These are phyloP conservation scores for Synaphobranchus kaupii DNA, from an alignment of 2,797 vertebrate species.

Conservation along the genomic window DNA sequence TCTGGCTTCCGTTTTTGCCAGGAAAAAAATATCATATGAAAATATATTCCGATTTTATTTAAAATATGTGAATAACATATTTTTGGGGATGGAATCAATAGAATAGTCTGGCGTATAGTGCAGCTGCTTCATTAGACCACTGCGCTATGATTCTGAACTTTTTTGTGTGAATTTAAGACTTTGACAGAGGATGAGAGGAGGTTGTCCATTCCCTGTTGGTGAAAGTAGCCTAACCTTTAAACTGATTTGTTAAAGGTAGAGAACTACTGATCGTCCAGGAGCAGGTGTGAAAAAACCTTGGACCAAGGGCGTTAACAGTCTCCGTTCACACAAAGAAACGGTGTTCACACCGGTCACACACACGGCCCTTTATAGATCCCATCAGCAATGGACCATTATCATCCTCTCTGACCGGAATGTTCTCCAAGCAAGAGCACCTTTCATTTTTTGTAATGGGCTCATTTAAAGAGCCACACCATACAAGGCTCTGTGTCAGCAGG, in stretches of 20 bases:
- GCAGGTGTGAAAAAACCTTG: neutral
- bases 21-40: neutral
- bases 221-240: neutral
- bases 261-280: neutral
- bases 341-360: neutral
- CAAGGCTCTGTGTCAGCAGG: neutral
- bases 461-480: neutral
- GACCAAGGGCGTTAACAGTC: neutral
- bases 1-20: neutral
- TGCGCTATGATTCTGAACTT: neutral
- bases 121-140: neutral
- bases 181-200: neutral
- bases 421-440: neutral
- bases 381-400: neutral
- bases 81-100: neutral
- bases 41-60: neutral
- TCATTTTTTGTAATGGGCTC: conserved; percentile 3
- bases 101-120: neutral
- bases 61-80: neutral
- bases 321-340: neutral
- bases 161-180: neutral
- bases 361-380: neutral
- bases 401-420: neutral
- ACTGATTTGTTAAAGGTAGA: neutral
- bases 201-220: neutral